Conservation (phyloP, 2,797 vertebrate species). For the Melanotaenia boesemani region DNA sequence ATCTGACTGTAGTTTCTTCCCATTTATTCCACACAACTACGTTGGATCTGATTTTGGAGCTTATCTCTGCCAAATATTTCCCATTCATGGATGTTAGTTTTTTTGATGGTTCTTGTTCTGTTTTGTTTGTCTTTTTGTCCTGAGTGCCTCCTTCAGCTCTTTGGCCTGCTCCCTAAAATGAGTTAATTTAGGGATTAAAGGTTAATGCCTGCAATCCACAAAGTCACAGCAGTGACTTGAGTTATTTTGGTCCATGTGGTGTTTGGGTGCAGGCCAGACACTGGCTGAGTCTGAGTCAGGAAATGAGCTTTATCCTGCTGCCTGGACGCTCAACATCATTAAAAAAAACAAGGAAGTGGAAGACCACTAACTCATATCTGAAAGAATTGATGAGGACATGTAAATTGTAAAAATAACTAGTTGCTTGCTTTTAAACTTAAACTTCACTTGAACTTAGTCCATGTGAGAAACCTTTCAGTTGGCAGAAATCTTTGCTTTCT, state of each 20-base stretch:
- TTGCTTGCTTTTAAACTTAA: too few species aligned
- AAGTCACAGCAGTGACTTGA: background rate
- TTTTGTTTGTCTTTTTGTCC: background rate
- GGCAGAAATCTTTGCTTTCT: background rate
- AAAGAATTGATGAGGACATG: background rate
- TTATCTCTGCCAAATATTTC: too few species aligned
- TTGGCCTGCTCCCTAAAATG: background rate
- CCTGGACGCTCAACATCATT: too few species aligned
- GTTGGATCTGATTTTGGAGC: too few species aligned
- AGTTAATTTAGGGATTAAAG: background rate
- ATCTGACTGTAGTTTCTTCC: too few species aligned
- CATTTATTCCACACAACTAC: too few species aligned
- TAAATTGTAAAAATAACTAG: too few species aligned
- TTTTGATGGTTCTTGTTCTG: background rate
- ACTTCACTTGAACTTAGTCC: too few species aligned
- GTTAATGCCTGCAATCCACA: background rate
- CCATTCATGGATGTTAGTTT: too few species aligned
- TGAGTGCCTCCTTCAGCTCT: background rate
- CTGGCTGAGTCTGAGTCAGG: background rate
- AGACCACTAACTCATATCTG: background rate
- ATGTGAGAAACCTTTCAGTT: too few species aligned
- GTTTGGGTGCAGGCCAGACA: background rate
- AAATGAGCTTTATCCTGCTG: too few species aligned
- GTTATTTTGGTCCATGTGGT: background rate
- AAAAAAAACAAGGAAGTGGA: background rate